Evolutionary conservation across 2,113 vertebrate species (phyloP).

Genomic region (Genyomyrus donnyi): DNA sequence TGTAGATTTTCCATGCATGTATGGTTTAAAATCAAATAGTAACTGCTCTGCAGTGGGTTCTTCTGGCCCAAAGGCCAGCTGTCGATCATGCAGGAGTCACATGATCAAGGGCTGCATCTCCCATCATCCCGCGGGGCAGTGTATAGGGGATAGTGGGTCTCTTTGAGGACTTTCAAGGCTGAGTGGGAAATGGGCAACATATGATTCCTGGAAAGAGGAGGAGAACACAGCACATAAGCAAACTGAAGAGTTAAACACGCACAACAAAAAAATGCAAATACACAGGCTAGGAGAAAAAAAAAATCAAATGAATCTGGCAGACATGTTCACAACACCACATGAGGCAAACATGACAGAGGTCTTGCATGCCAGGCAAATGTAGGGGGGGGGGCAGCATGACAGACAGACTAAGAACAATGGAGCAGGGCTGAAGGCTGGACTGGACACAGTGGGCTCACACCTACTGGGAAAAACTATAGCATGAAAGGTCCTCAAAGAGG

Average conservation of each 20-base stretch:
- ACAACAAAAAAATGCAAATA: constrained; percentile 62
- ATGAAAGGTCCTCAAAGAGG: constrained; percentile 74
- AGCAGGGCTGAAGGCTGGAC: neutral
- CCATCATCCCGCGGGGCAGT: constrained; percentile 90
- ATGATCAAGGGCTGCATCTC: constrained; percentile 93
- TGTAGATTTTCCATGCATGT: constrained; percentile 70
- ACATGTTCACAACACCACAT: constrained; percentile 36
- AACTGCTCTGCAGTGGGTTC: constrained; percentile 83
- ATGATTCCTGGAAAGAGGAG: constrained; percentile 99
- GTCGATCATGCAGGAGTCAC: constrained; percentile 84
- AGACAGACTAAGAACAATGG: constrained; percentile 24
- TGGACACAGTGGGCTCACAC: constrained; percentile 33
- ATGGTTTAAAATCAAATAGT: constrained; percentile 74
- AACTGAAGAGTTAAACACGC: constrained; percentile 71
- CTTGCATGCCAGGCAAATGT: constrained; percentile 53
- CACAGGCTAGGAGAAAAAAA: constrained; percentile 34
- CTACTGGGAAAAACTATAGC: constrained; percentile 39
- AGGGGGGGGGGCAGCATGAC: constrained; percentile 21
- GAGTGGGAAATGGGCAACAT: constrained; percentile 99
- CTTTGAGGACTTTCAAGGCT: constrained; percentile 99
- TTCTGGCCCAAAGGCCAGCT: constrained; percentile 88
- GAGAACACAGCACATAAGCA: constrained; percentile 99
- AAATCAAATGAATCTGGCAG: constrained; percentile 38
- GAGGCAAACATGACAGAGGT: constrained; percentile 30
- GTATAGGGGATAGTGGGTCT: constrained; percentile 99